Base-by-base conservation (phyloP, 2,797 vertebrate species). In the Microcaecilia unicolor region DNA sequence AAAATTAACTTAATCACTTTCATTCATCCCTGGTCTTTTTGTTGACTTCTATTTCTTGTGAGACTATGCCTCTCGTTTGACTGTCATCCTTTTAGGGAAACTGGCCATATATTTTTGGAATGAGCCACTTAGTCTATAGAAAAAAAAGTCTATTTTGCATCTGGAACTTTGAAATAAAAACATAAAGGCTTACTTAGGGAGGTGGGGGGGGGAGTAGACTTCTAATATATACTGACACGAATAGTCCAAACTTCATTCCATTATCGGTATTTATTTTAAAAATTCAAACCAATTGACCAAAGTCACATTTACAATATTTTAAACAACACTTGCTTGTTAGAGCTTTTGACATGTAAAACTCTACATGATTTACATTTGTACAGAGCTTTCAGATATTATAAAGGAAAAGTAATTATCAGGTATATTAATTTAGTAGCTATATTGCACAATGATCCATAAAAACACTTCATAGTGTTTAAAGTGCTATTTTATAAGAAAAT, bases 361-460 rank as follows among this genome's bases (percentile, higher is more conserved):
- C 61, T 64, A 63, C 43, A 58, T 16, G 24, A 52, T 32, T 40
- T 51, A 58, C 32, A 44, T 45, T 44, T 48, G 43, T 41, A 61
- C 25, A 28, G 35, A 65, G 33, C 34, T 55, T 53, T 41, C 34
- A 16, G 36, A 56, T 52, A 16, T 48, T 59, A n/a, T n/a, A 60
- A 55, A 46, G 61, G 44, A 34, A 41, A 6, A 54, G 30, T 60
- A 40, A 60, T 43, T 30, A 43, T 25, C 30, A 34, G 7, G 4
- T 21, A 36, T 8, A 5, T 31, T 37, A 47, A 23, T 11, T 30
- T 6, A 71, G 64, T 52, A 72, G 70, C 61, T 58, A 70, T 78
- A 91, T 83, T 88, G 80, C 81, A 89, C 86, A 72, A 61, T 26
- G 49, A 62, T 59, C 35, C 61, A 79, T 36, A 54, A 45, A 47